Evolutionary conservation across 2,888 invertebrate species (phyloP).

Genomic region (Idaea dimidiata): DNA sequence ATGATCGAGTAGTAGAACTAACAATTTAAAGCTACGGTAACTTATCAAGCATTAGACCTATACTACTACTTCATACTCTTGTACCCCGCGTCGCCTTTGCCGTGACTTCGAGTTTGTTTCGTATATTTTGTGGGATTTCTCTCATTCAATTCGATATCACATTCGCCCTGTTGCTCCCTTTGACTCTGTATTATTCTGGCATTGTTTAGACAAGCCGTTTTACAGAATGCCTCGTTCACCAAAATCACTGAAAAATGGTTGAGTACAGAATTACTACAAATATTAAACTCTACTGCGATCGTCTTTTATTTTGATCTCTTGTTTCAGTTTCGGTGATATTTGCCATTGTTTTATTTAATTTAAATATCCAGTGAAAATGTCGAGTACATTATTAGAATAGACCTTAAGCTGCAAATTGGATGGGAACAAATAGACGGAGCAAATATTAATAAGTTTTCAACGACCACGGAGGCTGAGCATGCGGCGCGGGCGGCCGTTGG

Average conservation of each 20-base stretch:
- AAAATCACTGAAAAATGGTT: slow-evolving; percentile 51
- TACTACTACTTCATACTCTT: slow-evolving; percentile 7
- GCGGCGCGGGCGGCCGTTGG: too few relatives aligned
- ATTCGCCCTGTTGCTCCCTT: slow-evolving; percentile 12
- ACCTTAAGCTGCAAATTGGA: too few relatives aligned
- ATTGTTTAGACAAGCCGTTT: slow-evolving; percentile 49
- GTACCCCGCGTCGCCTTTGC: slow-evolving; percentile 23
- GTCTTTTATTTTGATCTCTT: too few relatives aligned
- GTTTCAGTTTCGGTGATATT: too few relatives aligned
- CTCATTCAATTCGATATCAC: slow-evolving; percentile 52
- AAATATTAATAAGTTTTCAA: too few relatives aligned
- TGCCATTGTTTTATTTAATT: too few relatives aligned
- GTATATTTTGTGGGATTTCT: slow-evolving; percentile 32
- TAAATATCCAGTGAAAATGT: too few relatives aligned
- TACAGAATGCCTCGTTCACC: slow-evolving; percentile 63
- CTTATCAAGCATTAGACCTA: neutral
- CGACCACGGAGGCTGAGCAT: too few relatives aligned
- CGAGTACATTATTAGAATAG: too few relatives aligned
- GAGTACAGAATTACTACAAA: neutral
- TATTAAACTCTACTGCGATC: too few relatives aligned
- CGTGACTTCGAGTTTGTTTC: slow-evolving; percentile 24
- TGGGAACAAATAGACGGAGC: too few relatives aligned
- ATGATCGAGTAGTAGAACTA: slow-evolving; percentile 20
- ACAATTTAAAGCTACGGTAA: slow-evolving; percentile 10
- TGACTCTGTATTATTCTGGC: slow-evolving; percentile 35